Percentiles rank a stretch among this genome's conserved stretches.
Conservation (phyloP, 1,140 invertebrate species). For the Druon quercuslanigerum region DNA sequence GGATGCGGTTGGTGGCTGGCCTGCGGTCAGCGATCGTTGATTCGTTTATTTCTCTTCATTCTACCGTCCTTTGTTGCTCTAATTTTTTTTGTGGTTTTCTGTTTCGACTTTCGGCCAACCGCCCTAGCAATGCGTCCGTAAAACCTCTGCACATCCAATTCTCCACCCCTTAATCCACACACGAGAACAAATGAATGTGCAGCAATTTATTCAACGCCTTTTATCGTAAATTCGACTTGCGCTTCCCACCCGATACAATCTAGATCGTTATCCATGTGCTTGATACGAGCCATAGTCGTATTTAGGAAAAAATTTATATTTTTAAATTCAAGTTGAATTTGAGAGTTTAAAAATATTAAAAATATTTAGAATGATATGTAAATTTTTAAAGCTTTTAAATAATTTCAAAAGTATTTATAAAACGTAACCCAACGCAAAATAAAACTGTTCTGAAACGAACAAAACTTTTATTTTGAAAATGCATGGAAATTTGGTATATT, state of each 20-base stretch:
- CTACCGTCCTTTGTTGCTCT: constrained; percentile 47
- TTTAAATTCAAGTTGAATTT: neutral
- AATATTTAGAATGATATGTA: neutral
- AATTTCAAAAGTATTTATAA: neutral
- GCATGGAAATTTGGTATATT: no score
- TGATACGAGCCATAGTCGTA: constrained; percentile 12
- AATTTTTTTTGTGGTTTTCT: constrained; percentile 45
- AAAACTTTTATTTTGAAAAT: neutral
- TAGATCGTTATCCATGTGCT: constrained; percentile 14
- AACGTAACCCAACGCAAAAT: no score
- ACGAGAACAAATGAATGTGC: constrained; percentile 30
- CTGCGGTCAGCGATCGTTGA: constrained; percentile 71
- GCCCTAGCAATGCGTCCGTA: neutral
- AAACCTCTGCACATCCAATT: constrained; percentile 25
- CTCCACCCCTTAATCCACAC: neutral
- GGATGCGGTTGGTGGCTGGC: constrained; percentile 61
- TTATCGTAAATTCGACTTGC: constrained; percentile 28
- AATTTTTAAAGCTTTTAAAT: neutral
- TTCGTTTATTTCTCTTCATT: constrained; percentile 69
- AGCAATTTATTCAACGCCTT: constrained; percentile 30
- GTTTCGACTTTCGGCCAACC: constrained; percentile 24
- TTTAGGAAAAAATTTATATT: neutral
- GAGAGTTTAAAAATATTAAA: no score
- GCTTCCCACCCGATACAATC: constrained; percentile 16
- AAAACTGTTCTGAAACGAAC: no score